phyloP scores from a whole-genome alignment of 2,113 vertebrate genomes.

The Nettapus auritus region DNA sequence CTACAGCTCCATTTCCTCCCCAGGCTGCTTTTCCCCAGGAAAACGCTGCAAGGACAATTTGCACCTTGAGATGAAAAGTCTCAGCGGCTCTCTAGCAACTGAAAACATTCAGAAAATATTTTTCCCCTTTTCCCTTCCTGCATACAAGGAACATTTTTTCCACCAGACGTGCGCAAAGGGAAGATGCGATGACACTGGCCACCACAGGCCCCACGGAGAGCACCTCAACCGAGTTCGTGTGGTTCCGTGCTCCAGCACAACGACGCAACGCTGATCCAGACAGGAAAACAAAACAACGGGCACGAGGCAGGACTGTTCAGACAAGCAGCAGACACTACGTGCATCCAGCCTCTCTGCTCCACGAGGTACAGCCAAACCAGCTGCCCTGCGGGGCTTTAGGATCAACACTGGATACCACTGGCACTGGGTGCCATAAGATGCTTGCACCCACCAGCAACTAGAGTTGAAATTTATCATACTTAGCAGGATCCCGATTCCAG shows the following conservation, averaged over 20 bases:
- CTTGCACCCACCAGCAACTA: not conserved
- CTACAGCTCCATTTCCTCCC: slow-evolving; percentile 35
- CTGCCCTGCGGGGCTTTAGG: not conserved
- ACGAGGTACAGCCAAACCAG: not conserved
- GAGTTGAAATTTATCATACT: not conserved
- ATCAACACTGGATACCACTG: not conserved
- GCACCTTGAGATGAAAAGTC: slow-evolving; percentile 38
- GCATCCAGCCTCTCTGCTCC: not conserved
- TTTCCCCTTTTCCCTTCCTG: not conserved
- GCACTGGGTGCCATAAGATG: rapidly evolving
- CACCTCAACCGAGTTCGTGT: not conserved
- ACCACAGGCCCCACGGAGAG: not conserved
- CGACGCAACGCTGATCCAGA: not conserved
- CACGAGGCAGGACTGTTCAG: not conserved
- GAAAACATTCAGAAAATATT: not conserved
- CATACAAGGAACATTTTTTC: not conserved
- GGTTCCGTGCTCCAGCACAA: not conserved
- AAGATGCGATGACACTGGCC: not conserved
- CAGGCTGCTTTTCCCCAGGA: not conserved
- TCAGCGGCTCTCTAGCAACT: not conserved
- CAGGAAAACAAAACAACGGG: not conserved
- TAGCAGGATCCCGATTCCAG: not conserved
- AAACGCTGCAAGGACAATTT: slow-evolving; percentile 4
- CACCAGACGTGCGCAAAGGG: rapidly evolving
- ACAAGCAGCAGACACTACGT: not conserved